These are phyloP conservation scores for Pelosia muscerda DNA, from an alignment of 2,888 invertebrate species.

Conservation along the genomic window DNA sequence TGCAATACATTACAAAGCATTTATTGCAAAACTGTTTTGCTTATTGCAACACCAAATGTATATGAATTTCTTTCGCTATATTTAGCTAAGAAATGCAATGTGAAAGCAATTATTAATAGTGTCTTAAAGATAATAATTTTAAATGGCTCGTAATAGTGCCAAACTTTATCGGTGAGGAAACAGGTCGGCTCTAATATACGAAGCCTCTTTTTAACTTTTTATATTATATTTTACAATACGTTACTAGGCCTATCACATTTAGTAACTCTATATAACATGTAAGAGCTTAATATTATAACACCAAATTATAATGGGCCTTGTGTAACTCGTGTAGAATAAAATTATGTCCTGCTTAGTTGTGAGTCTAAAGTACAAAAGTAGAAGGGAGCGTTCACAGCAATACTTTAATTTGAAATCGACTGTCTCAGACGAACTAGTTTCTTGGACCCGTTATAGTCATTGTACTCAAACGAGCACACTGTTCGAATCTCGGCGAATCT, in stretches of 20 bases:
- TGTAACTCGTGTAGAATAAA: constrained; percentile 61
- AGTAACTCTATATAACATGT: constrained; percentile 38
- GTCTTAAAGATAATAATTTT: constrained; percentile 31
- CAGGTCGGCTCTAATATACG: constrained; percentile 37
- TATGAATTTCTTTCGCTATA: constrained; percentile 33
- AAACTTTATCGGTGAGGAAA: constrained; percentile 39
- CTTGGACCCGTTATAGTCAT: constrained; percentile 8
- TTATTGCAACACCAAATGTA: constrained; percentile 32
- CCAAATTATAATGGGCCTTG: constrained; percentile 50
- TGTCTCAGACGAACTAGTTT: constrained; percentile 30
- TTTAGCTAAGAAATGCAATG: constrained; percentile 37
- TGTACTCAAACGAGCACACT: constrained; percentile 22
- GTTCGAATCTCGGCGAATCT: constrained; percentile 16
- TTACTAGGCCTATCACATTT: constrained; percentile 43
- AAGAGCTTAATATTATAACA: constrained; percentile 45
- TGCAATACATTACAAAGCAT: constrained; percentile 28
- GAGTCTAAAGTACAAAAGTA: constrained; percentile 82
- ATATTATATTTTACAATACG: constrained; percentile 43
- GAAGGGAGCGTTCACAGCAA: constrained; percentile 63
- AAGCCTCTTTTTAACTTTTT: constrained; percentile 38
- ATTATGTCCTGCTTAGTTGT: constrained; percentile 64
- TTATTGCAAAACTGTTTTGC: constrained; percentile 28
- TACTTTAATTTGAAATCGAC: constrained; percentile 32
- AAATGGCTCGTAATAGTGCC: constrained; percentile 46
- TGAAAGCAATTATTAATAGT: constrained; percentile 51